Percentiles rank a stretch among this genome's conserved stretches.
These are phyloP conservation scores for Hipparchia sbordonii DNA, from an alignment of 2,888 invertebrate genomes.

Conservation along the genomic window DNA sequence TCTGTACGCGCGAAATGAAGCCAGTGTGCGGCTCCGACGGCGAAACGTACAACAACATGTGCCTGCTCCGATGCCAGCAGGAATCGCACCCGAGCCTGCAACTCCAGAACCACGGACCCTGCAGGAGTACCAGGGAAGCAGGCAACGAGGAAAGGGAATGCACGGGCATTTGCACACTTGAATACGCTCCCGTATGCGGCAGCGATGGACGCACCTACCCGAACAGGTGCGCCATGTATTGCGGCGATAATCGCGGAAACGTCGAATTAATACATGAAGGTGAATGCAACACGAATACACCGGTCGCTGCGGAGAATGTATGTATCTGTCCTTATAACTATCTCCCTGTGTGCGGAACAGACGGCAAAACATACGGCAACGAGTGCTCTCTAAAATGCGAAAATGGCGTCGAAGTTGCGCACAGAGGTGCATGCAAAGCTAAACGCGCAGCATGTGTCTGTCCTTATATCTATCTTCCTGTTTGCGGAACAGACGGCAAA, in stretches of 20 bases:
- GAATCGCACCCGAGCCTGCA: conserved; percentile 33
- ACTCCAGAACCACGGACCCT: conserved; percentile 37
- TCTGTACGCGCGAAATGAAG: conserved; percentile 51
- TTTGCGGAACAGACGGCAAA: neutral
- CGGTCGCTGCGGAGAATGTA: conserved; percentile 9
- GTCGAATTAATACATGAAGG: conserved; percentile 30
- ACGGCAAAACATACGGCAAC: conserved; percentile 47
- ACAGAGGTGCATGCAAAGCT: conserved; percentile 17
- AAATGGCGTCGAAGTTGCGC: neutral
- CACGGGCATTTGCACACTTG: conserved; percentile 36
- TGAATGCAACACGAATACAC: neutral
- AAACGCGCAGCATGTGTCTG: neutral
- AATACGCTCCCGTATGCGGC: conserved; percentile 46
- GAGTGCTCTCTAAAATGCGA: conserved; percentile 48
- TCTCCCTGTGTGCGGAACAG: conserved; percentile 30
- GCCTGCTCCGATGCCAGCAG: conserved; percentile 82
- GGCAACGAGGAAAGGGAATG: neutral
- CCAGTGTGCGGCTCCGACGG: conserved; percentile 89
- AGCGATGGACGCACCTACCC: conserved; percentile 45
- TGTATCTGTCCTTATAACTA: conserved; percentile 29
- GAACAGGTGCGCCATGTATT: conserved; percentile 48
- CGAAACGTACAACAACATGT: conserved; percentile 85
- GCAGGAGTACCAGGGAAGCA: conserved; percentile 29
- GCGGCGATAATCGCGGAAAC: conserved; percentile 33
- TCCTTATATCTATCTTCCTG: neutral